Conservation (phyloP, 2,888 invertebrate species). For the Dioctria rufipes region DNA sequence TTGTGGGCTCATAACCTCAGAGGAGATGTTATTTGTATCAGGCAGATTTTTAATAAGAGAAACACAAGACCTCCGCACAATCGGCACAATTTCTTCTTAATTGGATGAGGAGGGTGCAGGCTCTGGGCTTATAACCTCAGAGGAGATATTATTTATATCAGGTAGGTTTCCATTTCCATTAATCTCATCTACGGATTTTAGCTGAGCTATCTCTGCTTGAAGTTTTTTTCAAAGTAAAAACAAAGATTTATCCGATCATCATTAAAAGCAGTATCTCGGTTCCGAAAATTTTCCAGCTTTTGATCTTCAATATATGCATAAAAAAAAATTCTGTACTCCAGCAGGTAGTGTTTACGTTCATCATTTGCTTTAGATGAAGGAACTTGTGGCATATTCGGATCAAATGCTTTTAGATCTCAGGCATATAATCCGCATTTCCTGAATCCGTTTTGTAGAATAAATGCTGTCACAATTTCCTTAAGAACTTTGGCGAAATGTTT, state of each 20-base stretch:
- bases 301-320: neutral
- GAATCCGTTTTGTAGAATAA: neutral
- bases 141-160: no score
- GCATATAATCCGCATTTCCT: neutral
- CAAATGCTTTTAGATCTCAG: neutral
- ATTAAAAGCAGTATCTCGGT: neutral
- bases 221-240: neutral
- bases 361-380: neutral
- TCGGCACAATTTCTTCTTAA: neutral
- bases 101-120: neutral
- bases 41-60: no score
- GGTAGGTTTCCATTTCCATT: neutral
- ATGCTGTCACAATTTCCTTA: neutral
- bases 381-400: neutral
- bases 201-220: no score
- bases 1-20: no score
- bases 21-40: no score
- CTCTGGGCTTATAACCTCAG: neutral
- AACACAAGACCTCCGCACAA: neutral
- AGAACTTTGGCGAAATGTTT: conserved; percentile 5
- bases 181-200: neutral
- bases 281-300: neutral
- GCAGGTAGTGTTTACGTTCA: neutral
- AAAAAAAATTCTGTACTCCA: neutral
- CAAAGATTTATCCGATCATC: neutral